These are phyloP conservation scores for Cecidostiba fungosa DNA, from an alignment of 2,888 invertebrate species.

Conservation along the genomic window DNA sequence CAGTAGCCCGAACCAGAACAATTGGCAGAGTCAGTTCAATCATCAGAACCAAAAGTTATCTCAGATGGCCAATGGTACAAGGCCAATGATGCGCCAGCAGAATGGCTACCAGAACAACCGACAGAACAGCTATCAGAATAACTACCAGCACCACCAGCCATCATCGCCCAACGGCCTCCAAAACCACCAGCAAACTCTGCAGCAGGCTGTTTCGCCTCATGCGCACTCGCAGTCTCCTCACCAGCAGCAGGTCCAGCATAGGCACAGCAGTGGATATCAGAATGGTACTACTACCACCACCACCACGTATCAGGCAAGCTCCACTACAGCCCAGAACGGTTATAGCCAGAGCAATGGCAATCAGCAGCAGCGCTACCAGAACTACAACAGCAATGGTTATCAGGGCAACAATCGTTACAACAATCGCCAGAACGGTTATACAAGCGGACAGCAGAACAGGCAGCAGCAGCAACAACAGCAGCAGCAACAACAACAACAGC, in stretches of 20 bases:
- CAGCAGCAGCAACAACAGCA: slow-evolving; percentile 80
- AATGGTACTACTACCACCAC: slow-evolving; percentile 65
- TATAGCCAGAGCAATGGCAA: slow-evolving; percentile 70
- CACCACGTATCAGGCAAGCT: slow-evolving; percentile 78
- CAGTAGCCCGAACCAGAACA: slow-evolving; percentile 80
- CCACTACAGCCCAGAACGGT: slow-evolving; percentile 70
- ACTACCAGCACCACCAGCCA: slow-evolving; percentile 70
- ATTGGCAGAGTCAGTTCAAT: slow-evolving; percentile 82
- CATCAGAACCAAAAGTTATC: slow-evolving; percentile 63
- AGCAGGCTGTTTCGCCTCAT: slow-evolving; percentile 61
- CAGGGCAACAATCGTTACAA: slow-evolving; percentile 74
- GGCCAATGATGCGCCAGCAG: slow-evolving; percentile 82
- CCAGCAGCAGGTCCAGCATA: slow-evolving; percentile 81
- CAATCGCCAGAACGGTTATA: slow-evolving; percentile 66
- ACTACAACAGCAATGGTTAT: slow-evolving; percentile 69
- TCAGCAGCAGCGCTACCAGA: slow-evolving; percentile 74
- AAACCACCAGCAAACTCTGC: slow-evolving; percentile 72
- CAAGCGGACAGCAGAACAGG: slow-evolving; percentile 80
- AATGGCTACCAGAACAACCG: slow-evolving; percentile 82
- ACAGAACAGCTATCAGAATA: slow-evolving; percentile 79
- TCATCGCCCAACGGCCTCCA: slow-evolving; percentile 35
- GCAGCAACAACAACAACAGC: slow-evolving; percentile 79
- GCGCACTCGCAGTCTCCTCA: slow-evolving; percentile 61
- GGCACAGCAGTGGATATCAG: slow-evolving; percentile 75
- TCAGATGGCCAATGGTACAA: slow-evolving; percentile 37